phyloP scores from a whole-genome alignment of 1,140 invertebrate species.

The Latrodectus geometricus region DNA sequence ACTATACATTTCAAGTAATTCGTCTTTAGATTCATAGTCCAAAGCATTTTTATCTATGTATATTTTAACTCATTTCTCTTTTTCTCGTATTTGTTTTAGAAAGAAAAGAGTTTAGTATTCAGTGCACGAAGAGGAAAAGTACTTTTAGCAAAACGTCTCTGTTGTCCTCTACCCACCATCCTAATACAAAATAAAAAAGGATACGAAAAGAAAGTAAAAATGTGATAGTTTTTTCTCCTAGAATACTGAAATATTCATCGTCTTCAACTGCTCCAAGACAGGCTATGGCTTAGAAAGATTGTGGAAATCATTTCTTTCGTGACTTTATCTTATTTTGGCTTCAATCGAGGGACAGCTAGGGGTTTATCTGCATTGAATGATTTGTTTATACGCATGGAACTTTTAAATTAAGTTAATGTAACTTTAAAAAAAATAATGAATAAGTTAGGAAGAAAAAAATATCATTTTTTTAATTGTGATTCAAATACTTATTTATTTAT shows the following conservation, averaged over 20 bases:
- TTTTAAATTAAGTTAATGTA: conserved; percentile 60
- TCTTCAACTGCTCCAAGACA: conserved; percentile 54
- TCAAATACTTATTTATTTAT: conserved; percentile 31
- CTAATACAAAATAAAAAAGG: conserved; percentile 47
- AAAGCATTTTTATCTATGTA: conserved; percentile 38
- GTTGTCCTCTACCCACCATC: conserved; percentile 54
- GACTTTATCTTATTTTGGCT: conserved; percentile 55
- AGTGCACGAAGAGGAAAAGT: conserved; percentile 31
- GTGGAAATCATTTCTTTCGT: conserved; percentile 14
- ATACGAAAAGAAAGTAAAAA: conserved; percentile 39
- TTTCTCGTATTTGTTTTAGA: conserved; percentile 27
- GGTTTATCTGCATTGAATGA: conserved; percentile 43
- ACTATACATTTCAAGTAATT: conserved; percentile 19
- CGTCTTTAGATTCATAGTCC: conserved; percentile 16
- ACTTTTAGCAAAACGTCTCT: conserved; percentile 57
- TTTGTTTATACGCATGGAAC: conserved; percentile 47
- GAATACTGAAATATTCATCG: conserved; percentile 61
- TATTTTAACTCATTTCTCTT: conserved; percentile 45
- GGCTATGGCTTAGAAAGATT: conserved; percentile 47
- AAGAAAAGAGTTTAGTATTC: conserved; percentile 53
- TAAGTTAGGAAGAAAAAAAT: conserved; percentile 17
- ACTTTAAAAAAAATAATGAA: conserved; percentile 33
- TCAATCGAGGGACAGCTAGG: conserved; percentile 40
- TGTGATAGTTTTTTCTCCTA: conserved; percentile 30
- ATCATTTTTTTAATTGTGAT: conserved; percentile 32